phyloP scores from a whole-genome alignment of 2,797 vertebrate species.

The Acropternis orthonyx region DNA sequence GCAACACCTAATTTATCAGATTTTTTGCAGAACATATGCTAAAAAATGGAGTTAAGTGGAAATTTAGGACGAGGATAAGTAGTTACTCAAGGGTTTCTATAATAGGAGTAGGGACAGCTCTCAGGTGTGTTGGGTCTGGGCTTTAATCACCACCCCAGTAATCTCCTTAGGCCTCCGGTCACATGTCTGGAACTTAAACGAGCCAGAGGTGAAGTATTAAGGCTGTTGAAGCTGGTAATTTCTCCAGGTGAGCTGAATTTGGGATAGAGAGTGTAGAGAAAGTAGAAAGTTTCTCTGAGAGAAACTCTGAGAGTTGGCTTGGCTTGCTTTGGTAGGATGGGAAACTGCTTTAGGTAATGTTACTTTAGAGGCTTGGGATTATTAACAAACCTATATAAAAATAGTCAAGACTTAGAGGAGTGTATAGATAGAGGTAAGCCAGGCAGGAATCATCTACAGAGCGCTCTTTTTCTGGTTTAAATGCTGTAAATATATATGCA shows the following conservation, averaged over 20 bases:
- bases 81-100: neutral
- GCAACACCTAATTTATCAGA: neutral
- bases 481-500: neutral
- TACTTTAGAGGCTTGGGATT: neutral
- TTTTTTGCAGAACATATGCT: neutral
- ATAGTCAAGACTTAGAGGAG: neutral
- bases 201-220: neutral
- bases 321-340: neutral
- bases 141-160: neutral
- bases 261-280: no score
- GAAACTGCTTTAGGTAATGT: neutral
- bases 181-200: neutral
- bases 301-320: neutral
- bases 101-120: neutral
- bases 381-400: neutral
- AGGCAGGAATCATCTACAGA: neutral
- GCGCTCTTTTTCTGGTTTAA: neutral
- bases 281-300: neutral
- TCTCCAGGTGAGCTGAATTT: slow-evolving; percentile 14
- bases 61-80: neutral
- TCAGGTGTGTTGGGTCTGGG: slow-evolving; percentile 16
- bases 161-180: neutral
- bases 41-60: neutral
- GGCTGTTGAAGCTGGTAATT: neutral
- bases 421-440: neutral